Base-by-base conservation (phyloP, 2,797 vertebrate genomes). In the Pipistrellus nathusii region DNA sequence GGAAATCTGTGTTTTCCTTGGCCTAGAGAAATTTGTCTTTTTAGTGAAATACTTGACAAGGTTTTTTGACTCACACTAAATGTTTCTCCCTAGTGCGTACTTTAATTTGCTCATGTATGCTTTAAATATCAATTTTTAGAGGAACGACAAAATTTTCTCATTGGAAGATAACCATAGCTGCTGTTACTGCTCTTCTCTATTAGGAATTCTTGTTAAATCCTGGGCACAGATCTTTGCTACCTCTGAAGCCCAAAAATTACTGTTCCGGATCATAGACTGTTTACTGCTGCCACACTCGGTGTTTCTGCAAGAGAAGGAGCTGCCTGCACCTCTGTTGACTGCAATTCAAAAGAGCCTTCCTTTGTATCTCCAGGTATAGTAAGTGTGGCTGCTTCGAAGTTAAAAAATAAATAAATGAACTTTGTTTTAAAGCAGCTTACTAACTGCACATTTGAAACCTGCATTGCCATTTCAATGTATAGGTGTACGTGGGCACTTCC, bases 171-270 rank as follows among this genome's bases (percentile, higher is more conserved):
- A 91, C 20, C 53, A 20, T 92, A 81, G 96, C 35, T 83, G 30
- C 78, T 88, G 1, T 77, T 88, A 85, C 55, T 95, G 44, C 46
- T 96, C 17, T 89, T 95, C 55, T 96, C 86, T 96, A 81, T 88
- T 97, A 99, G 99, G 99, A 88, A 99, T 98, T 97, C 97, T 99
- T 93, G 99, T 99, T 94, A 99, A 99, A 96, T 99, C 99, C 92
- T 99, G 99, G 99, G 99, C 99, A 97, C 98, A 98, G 21, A 99
- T 99, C 95, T 98, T 99, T 98, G 99, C 99, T 95, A 99, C 99
- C 69, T 98, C 99, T 15, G 99, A 99, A 98, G 99, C 99, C 0
- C 99, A 99, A 96, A 99, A 99, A 48, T 98, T 99, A 93, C 95
- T 99, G 76, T 99, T 99, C 92, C 98, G 99, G 94, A 99, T 99